These are phyloP conservation scores for Sympetrum striolatum DNA, from an alignment of 2,888 invertebrate genomes.

Conservation along the genomic window DNA sequence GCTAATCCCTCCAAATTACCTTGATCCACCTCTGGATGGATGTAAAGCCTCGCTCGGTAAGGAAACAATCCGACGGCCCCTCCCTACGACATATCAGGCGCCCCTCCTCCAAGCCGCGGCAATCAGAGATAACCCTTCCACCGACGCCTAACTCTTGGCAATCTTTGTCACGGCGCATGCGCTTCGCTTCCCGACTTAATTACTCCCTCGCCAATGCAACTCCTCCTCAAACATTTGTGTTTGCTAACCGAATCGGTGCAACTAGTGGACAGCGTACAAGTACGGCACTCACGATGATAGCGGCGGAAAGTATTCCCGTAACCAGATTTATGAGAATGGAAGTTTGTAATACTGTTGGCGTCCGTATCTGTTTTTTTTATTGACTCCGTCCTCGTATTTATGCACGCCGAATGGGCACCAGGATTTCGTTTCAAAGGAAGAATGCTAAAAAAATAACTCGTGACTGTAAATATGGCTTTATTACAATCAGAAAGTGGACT, in stretches of 20 bases:
- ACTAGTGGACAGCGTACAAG: not conserved
- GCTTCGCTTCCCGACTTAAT: not conserved
- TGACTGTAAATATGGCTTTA: too few relatives aligned
- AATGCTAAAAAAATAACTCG: too few relatives aligned
- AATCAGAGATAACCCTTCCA: not conserved
- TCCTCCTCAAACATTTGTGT: not conserved
- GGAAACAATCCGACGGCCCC: not conserved
- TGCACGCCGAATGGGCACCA: too few relatives aligned
- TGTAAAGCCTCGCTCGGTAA: not conserved
- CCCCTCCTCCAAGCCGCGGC: not conserved
- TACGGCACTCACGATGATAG: not conserved
- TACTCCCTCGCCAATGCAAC: not conserved
- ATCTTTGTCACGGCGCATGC: not conserved
- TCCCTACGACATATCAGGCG: not conserved
- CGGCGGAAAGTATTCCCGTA: not conserved
- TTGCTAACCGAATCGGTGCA: not conserved
- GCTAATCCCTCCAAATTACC: constrained; percentile 6
- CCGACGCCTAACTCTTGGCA: not conserved
- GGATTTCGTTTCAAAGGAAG: too few relatives aligned
- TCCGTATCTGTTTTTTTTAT: too few relatives aligned
- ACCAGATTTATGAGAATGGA: not conserved
- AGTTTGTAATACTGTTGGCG: too few relatives aligned
- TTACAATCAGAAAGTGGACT: too few relatives aligned
- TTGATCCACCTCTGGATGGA: not conserved
- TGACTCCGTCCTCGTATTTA: too few relatives aligned